Percentiles rank a stretch among this genome's conserved stretches.
These are phyloP conservation scores for Onychorhynchus coronatus DNA, from an alignment of 2,113 vertebrate species.

Conservation along the genomic window DNA sequence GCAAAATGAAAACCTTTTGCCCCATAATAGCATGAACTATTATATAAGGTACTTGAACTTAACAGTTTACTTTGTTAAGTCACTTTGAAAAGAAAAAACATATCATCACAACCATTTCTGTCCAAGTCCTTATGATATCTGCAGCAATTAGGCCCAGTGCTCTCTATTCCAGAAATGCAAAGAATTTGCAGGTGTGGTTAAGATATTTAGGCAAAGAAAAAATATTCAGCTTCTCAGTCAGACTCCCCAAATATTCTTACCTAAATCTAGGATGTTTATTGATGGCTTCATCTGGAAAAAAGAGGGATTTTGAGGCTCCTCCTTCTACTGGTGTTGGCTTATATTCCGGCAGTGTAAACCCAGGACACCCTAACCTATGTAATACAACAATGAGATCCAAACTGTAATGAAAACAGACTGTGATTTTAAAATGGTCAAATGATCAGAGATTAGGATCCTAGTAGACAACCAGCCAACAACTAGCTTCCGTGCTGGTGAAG, in stretches of 20 bases:
- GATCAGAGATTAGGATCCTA: not conserved
- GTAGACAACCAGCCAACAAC: not conserved
- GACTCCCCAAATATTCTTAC: conserved; percentile 62
- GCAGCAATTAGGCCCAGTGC: not conserved
- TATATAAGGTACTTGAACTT: not conserved
- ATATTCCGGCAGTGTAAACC: conserved; percentile 88
- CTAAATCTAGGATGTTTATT: conserved; percentile 94
- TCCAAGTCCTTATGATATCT: not conserved
- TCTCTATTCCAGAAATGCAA: not conserved
- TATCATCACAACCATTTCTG: not conserved
- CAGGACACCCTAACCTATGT: conserved; percentile 90
- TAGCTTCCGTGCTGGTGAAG: not conserved
- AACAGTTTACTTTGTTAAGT: not conserved
- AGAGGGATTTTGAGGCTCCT: conserved; percentile 92
- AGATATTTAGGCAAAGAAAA: not conserved
- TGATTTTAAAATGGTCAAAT: not conserved
- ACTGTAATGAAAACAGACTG: not conserved
- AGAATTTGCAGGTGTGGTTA: not conserved
- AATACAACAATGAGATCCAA: conserved; percentile 32
- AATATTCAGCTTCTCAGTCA: not conserved
- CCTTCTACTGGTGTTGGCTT: conserved; percentile 86
- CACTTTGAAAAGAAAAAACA: not conserved
- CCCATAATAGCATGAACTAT: not conserved
- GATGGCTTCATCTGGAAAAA: conserved; percentile 96
- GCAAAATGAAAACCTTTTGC: not conserved